Base-by-base conservation (phyloP, 2,888 invertebrate species). In the Chrysina gloriosa region DNA sequence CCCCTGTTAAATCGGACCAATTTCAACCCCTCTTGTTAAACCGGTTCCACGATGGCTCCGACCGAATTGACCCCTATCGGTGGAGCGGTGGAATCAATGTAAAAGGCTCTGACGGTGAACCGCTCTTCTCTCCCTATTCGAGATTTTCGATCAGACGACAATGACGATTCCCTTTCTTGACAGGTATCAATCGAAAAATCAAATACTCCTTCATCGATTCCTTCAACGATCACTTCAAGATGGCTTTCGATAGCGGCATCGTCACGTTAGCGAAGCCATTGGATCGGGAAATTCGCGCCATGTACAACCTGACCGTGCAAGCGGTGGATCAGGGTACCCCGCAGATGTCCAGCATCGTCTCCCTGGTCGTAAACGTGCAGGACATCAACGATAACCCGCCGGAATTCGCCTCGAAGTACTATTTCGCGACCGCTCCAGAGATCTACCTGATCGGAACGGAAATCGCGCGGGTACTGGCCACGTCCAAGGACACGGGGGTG, bases 351-450 rank as follows among this genome's bases (percentile, higher is more conserved):
- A 89, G 90, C 74, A 84, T 87, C 1, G 89, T 92, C 23, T 86
- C 87, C 69, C 84, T 96, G 70, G 87, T 91, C 29, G 91, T 96
- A 47, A 90, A 93, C 78, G 93, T 96, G 14, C 90, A 94, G 80
- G 97, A 97, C 83, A 94, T 96, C 71, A 97, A 94, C 80, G 97
- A 98, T 84, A 97, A 97, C 85, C 96, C 97, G 23, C 98, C 98
- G 6, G 95, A 95, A 84, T 98, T 98, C 83, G 91, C 91, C 70
- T 89, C 90, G 68, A 91, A 91, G 75, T 89, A 90, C 72, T 97
- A 97, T 83, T 88, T 87, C 74, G 91, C 92, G 16, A 84, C 87
- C 42, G 90, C 95, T 25, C 88, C 92, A 1, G 97, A 97, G 85
- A 89, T 92, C 68, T 89, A 91, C 74, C 86, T 90, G 1, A 85